Percentiles rank a stretch among this genome's conserved stretches.
Conservation (phyloP, 2,113 vertebrate genomes). For the Pimephales promelas region DNA sequence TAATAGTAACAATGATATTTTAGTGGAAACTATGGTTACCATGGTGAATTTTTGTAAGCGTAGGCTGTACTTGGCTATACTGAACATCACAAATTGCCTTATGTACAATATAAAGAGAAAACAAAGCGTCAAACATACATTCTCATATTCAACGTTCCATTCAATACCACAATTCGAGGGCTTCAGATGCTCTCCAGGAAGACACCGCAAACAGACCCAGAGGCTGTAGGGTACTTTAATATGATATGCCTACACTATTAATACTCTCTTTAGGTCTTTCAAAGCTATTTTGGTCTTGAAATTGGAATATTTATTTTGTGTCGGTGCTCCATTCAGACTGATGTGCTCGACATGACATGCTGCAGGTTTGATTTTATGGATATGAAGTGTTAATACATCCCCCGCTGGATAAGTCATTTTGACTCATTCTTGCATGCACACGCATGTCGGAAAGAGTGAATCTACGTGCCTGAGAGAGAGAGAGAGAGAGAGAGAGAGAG, state of each 20-base stretch:
- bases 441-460: slow-evolving; percentile 74
- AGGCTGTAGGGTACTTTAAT: slow-evolving; percentile 57
- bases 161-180: not conserved
- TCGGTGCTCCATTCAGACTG: slow-evolving; percentile 62
- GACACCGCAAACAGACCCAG: not conserved
- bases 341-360: slow-evolving; percentile 63
- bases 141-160: not conserved
- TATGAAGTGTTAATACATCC: slow-evolving; percentile 78
- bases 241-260: slow-evolving; percentile 72
- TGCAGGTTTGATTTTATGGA: slow-evolving; percentile 74
- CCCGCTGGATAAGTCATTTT: slow-evolving; percentile 76
- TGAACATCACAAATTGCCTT: not conserved
- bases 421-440: slow-evolving; percentile 65
- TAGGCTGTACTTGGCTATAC: not conserved
- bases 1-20: not conserved
- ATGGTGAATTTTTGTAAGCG: slow-evolving; percentile 5
- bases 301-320: slow-evolving; percentile 76
- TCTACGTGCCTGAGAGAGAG: slow-evolving; percentile 60
- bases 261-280: slow-evolving; percentile 72
- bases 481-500: slow-evolving; percentile 51
- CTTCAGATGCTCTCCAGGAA: not conserved
- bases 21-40: not conserved
- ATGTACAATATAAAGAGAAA: not conserved
- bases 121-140: not conserved
- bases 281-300: slow-evolving; percentile 71